Percentiles rank a stretch among this genome's conserved stretches.
Evolutionary conservation across 2,113 vertebrate genomes (phyloP).

Genomic region (Microtus richardsoni): DNA sequence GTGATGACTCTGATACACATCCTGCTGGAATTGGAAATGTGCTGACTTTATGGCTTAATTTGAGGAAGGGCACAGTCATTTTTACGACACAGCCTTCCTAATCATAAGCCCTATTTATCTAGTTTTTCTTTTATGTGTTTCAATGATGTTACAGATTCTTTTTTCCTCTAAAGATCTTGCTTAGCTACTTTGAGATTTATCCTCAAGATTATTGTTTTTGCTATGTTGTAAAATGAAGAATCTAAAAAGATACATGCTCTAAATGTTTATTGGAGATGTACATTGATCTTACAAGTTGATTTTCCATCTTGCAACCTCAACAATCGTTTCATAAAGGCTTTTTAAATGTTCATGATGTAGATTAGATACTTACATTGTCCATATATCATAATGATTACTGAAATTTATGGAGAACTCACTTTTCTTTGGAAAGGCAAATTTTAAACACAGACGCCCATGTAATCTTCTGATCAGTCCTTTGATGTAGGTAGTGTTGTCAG

Average conservation of each 20-base stretch:
- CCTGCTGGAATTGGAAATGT: not conserved
- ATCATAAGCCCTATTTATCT: not conserved
- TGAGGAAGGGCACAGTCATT: not conserved
- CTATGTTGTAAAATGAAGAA: not conserved
- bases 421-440: not conserved
- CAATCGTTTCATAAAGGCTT: conserved; percentile 1
- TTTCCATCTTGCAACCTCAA: conserved; percentile 5
- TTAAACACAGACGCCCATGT: not conserved
- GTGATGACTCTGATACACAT: not conserved
- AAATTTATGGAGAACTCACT: not conserved
- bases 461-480: not conserved
- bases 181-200: conserved; percentile 2
- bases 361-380: not conserved
- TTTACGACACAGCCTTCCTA: not conserved
- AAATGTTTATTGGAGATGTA: conserved; percentile 16
- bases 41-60: not conserved
- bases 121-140: conserved; percentile 1
- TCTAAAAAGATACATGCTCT: not conserved
- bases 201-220: not conserved
- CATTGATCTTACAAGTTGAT: conserved; percentile 48
- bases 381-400: not conserved
- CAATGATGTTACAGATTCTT: not conserved
- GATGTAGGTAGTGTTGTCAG: not conserved
- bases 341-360: not conserved
- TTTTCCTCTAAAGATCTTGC: not conserved